phyloP scores from a whole-genome alignment of 2,797 vertebrate species.

The Oceanodroma leucorhoa region DNA sequence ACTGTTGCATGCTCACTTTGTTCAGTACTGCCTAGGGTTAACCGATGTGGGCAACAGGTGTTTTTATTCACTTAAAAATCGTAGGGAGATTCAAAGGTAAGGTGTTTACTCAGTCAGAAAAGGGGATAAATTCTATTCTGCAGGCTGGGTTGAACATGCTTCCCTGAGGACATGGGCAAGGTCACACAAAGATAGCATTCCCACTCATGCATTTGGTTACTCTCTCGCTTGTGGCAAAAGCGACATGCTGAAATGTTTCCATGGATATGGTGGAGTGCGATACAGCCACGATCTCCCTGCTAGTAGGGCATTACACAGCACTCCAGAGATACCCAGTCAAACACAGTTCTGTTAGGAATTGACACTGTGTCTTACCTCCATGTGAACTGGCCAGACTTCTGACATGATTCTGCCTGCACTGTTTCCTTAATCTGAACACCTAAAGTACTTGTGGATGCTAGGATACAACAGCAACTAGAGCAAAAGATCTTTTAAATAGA shows the following conservation, averaged over 20 bases:
- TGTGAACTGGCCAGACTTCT: not conserved
- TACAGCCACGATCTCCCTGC: not conserved
- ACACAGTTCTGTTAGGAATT: not conserved
- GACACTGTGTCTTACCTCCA: rapidly evolving
- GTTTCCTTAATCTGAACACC: not conserved
- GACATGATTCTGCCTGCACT: not conserved
- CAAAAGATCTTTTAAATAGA: not conserved
- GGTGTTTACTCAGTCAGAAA: not conserved
- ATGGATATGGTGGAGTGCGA: not conserved
- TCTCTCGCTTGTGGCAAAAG: not conserved
- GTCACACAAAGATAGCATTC: not conserved
- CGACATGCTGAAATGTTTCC: not conserved
- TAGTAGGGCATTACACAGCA: not conserved
- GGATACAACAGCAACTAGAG: not conserved
- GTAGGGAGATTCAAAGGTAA: not conserved
- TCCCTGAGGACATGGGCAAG: not conserved
- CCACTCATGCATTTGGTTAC: not conserved
- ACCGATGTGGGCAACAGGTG: not conserved
- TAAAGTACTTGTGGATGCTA: not conserved
- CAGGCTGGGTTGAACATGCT: not conserved
- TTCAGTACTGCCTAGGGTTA: not conserved
- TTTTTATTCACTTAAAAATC: not conserved
- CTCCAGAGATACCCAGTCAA: not conserved
- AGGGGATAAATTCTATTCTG: not conserved
- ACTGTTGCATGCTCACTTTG: not conserved